Evolutionary conservation across 2,113 vertebrate genomes (phyloP).

Genomic region (Enhydra lutris): DNA sequence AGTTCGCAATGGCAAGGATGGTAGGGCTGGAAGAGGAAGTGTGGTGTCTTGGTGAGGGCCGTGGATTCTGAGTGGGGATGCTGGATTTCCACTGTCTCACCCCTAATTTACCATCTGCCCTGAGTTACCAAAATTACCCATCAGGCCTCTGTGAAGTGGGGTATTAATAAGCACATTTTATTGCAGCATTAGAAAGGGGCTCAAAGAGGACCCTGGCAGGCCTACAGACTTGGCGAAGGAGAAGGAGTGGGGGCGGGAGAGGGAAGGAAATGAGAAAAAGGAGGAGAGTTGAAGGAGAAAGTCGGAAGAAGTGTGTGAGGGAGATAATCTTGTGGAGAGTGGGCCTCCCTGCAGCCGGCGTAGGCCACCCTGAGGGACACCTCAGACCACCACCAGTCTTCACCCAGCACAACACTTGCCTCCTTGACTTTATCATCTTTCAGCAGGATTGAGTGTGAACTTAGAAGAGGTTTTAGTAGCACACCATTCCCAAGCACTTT

Average conservation of each 20-base stretch:
- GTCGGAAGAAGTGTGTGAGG: not conserved
- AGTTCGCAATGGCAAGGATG: not conserved
- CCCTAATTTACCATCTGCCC: conserved; percentile 51
- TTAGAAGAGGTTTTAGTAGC: not conserved
- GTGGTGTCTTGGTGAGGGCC: not conserved
- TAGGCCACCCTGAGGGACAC: not conserved
- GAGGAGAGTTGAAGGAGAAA: not conserved
- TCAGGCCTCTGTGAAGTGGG: conserved; percentile 13
- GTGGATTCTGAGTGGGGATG: not conserved
- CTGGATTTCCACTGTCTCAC: conserved; percentile 41
- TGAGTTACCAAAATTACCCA: conserved; percentile 34
- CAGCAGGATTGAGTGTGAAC: not conserved
- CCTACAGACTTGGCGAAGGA: not conserved
- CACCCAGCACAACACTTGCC: not conserved
- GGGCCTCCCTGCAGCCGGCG: fast-evolving
- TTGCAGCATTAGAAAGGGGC: not conserved
- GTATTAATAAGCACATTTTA: conserved; percentile 28
- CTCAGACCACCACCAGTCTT: not conserved
- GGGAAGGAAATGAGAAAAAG: conserved; percentile 21
- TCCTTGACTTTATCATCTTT: not conserved
- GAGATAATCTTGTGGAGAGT: not conserved
- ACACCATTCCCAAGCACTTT: not conserved
- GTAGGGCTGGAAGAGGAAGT: conserved; percentile 12
- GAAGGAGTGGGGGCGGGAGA: not conserved
- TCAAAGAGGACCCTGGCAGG: not conserved